A percentile compares a stretch with the other conserved stretches of the same genome.
Conservation (phyloP, 2,888 invertebrate genomes). For the Drosophila prostipennis region DNA sequence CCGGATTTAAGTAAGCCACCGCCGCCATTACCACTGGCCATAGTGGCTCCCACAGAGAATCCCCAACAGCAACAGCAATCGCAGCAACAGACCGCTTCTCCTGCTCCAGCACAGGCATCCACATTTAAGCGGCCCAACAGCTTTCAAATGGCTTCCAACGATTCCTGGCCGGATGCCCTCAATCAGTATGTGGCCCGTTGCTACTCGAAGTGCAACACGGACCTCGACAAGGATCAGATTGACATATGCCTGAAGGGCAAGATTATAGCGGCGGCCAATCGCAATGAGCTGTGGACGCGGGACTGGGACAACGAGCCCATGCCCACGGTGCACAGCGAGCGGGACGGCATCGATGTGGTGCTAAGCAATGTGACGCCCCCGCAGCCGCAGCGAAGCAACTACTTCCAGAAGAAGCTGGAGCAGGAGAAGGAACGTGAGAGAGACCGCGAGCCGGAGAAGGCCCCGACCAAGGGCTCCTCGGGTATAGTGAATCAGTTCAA, state of each 20-base stretch:
- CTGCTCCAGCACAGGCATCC: neutral
- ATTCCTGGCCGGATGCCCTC: constrained; percentile 91
- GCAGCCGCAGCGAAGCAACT: constrained; percentile 84
- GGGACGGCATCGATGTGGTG: constrained; percentile 86
- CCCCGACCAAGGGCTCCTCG: constrained; percentile 24
- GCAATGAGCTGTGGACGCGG: constrained; percentile 93
- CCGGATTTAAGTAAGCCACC: constrained; percentile 82
- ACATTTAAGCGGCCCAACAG: constrained; percentile 82
- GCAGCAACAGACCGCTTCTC: neutral
- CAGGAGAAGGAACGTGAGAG: constrained; percentile 57
- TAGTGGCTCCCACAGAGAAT: constrained; percentile 19
- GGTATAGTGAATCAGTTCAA: constrained; percentile 58
- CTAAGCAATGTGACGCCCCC: constrained; percentile 82
- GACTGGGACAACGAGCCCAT: constrained; percentile 98
- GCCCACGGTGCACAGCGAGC: constrained; percentile 93
- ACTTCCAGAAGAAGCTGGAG: constrained; percentile 58
- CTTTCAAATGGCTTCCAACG: constrained; percentile 86
- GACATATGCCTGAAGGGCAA: constrained; percentile 97
- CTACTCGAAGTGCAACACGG: constrained; percentile 94
- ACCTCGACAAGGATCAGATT: constrained; percentile 96
- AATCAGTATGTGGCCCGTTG: constrained; percentile 96
- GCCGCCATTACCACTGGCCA: constrained; percentile 71
- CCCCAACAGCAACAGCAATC: constrained; percentile 8
- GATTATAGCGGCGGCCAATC: constrained; percentile 94
- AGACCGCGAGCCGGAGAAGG: constrained; percentile 42